Evolutionary conservation across 2,888 invertebrate species (phyloP), one percentile per base, ranked within the genome.

Genomic region (Dryomyza anilis): DNA sequence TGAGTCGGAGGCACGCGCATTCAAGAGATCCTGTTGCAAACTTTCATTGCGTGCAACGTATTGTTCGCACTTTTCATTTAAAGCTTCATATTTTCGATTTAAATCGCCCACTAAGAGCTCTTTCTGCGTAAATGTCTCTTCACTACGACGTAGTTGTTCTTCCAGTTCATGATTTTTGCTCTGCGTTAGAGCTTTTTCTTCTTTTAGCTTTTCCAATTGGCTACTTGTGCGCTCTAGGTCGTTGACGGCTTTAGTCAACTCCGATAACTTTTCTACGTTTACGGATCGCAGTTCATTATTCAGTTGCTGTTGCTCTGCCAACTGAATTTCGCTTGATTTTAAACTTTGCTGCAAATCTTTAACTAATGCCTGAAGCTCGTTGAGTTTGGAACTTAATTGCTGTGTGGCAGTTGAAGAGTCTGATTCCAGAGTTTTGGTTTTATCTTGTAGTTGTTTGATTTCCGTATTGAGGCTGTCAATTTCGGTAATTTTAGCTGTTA

Each of bases 1-100:
- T 1, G 70, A 66, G 43, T 23, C 61, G 10, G 48, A 30, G 3
- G 66, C 50, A 1, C 73, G 72, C 0, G 72, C 67, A 80, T 84
- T 36, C 7, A 68, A 46, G 69, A 86, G 85, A 4, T 86, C 86
- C 72, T 86, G 85, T 1, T 76, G 74, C 39, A 74, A 63, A 2
- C 66, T 53, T 21, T 72, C 73, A 30, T 74, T 71, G 45, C 75
- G 72, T 2, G 69, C 65, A 4, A 67, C 59, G 3, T 74, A 63
- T 2, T 50, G 52, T 2, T 75, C 75, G 14, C 74, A 71, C 45
- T 78, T 78, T 7, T 36, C 29, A 2, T 64, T 69, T 14, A 74
- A 19, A 5, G 69, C 71, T 33, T 75, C 75, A 10, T 75, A 63
- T 30, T 79, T 76, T 0, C 75, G 75, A 0, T 63, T 64, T 3